Base-by-base conservation (phyloP, 2,888 invertebrate genomes). In the Capitulum mitella region DNA sequence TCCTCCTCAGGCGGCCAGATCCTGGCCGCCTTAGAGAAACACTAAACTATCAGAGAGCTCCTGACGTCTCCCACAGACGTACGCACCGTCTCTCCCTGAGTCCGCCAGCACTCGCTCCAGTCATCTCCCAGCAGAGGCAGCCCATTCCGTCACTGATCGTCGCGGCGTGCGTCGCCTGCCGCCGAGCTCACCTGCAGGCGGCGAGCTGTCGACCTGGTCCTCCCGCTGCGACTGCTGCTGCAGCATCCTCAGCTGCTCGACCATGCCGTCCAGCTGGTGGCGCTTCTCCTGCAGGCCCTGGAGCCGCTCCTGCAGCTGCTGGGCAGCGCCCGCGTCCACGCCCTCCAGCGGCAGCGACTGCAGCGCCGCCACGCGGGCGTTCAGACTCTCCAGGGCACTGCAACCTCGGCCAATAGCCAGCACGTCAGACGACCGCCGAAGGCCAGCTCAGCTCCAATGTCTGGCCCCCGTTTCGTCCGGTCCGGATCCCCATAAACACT, bases 241-340 rank as follows among this genome's bases (percentile, higher is more conserved):
- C 70, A 70, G 70, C 70, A 26, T 37, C 10, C 37, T 40, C 37
- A 70, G 70, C 37, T 40, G 40, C 8, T 19, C 70, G 37, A 40
- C 70, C 70, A 70, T 70, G 40, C 22, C 19, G 70, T 70, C 70
- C 70, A 70, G 70, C 40, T 70, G 37, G 34, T 10, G 70, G 5
- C 70, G 70, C 37, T 70, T 70, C 40, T 70, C 37, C 26, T 5
- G 14, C 26, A 70, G 70, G 19, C 34, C 37, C 40, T 40, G 70
- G 40, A 70, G 70, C 70, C 37, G 37, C 40, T 70, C 22, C 37
- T 37, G 70, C 40, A 70, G 70, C 70, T 70, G 70, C 70, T 70
- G 40, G 22, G 70, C 70, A 26, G 40, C 70, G 22, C 3, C 40
- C 70, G 37, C 8, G 10, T 70, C 70, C 70, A 70, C 37, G 37